Evolutionary conservation across 2,888 invertebrate species (phyloP), one percentile per base, ranked within the genome.

Genomic region (Germaria angustata): DNA sequence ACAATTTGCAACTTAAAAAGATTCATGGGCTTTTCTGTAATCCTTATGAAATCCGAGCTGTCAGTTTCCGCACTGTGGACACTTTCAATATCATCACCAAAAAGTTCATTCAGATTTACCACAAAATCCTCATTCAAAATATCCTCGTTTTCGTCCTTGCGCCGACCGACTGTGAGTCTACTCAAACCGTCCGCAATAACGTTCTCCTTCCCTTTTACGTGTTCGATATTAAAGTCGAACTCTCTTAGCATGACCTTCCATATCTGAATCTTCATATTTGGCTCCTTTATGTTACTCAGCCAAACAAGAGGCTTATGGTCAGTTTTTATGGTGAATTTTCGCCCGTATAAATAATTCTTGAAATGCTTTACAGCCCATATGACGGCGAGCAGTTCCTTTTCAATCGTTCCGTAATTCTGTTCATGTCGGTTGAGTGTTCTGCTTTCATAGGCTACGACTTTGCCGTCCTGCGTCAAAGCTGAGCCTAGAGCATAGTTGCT

Each of bases 311-410:
- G n/a, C n/a, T n/a, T n/a, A n/a, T n/a, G n/a, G n/a, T n/a, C 0
- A 66, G 44, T 55, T 55, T 55, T 55, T 3, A 55, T 32, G 4
- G 39, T 24, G 24, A 41, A 41, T 36, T 7, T 57, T 13, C 57
- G 57, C 0, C 80, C 82, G 22, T 57, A 85, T 2, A 84, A 32
- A 36, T 81, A 84, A 6, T 77, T 68, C 44, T 68, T 34, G 28
- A 84, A 83, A 55, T 85, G 80, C 57, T 69, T n/a, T n/a, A n/a
- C n/a, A n/a, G n/a, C n/a, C n/a, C n/a, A n/a, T n/a, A n/a, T n/a
- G n/a, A n/a, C n/a, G n/a, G n/a, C n/a, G n/a, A n/a, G n/a, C n/a
- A n/a, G n/a, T n/a, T n/a, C n/a, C n/a, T n/a, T n/a, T n/a, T n/a
- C n/a, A n/a, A n/a, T n/a, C n/a, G n/a, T n/a, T n/a, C n/a, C n/a